Conservation (phyloP, 1,140 invertebrate species). For the Wiebesia pumilae region DNA sequence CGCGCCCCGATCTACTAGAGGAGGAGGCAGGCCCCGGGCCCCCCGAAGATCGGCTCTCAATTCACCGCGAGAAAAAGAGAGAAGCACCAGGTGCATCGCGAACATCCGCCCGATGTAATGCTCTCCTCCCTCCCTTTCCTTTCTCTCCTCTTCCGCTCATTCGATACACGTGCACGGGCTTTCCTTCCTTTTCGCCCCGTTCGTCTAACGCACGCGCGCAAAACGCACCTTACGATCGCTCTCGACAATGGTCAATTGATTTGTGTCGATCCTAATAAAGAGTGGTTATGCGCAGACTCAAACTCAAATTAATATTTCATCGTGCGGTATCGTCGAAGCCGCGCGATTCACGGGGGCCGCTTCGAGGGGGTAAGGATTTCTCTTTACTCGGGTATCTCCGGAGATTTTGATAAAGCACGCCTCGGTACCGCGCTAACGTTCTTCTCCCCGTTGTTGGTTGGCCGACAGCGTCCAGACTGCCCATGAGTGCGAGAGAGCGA, state of each 20-base stretch:
- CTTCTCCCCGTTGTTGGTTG: not conserved
- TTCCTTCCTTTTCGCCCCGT: not conserved
- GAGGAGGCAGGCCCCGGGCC: conserved; percentile 57
- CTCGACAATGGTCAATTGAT: conserved; percentile 46
- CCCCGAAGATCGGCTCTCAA: conserved; percentile 60
- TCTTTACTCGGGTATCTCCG: conserved; percentile 48
- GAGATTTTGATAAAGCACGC: conserved; percentile 41
- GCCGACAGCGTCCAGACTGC: not conserved
- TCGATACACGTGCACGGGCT: not conserved
- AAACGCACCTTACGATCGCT: not conserved
- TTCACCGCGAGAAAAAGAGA: conserved; percentile 55
- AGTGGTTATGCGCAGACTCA: not conserved
- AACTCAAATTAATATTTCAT: conserved; percentile 50
- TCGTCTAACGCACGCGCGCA: not conserved
- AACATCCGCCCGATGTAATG: conserved; percentile 61
- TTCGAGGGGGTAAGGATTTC: not conserved
- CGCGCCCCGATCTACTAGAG: conserved; percentile 35
- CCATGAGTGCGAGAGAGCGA: conserved; percentile 62
- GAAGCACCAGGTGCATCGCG: conserved; percentile 70
- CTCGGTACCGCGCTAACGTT: conserved; percentile 34
- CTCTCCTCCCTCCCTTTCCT: conserved; percentile 31
- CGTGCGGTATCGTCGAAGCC: not conserved
- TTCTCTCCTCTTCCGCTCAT: conserved; percentile 18
- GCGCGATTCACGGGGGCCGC: not conserved
- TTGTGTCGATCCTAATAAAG: conserved; percentile 23